Base-by-base conservation (phyloP, 2,113 vertebrate genomes). In the Dolichallabes microphthalmus region DNA sequence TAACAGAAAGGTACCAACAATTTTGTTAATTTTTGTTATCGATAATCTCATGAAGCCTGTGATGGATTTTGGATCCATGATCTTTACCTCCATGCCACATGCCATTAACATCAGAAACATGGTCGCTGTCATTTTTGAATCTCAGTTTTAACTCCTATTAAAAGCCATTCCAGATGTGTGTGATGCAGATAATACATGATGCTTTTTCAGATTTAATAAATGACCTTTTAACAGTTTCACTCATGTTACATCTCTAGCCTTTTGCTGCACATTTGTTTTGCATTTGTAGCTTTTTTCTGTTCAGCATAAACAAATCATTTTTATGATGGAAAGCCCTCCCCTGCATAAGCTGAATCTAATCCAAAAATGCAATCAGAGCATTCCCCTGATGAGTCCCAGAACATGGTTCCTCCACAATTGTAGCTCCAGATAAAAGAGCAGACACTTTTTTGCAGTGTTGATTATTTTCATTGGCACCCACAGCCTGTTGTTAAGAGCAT, bases 261-360 rank as follows among this genome's bases (percentile, higher is more conserved):
- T 80, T 80, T 73, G 25, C 75, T 30, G 10, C 53, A 69, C 75
- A 87, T 73, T 83, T 73, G 66, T 87, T 60, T 27, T 80, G 66
- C 75, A 74, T 55, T 87, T 79, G 69, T 68, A 77, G n/a, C 32
- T 63, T 64, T 74, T 86, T 63, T 52, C 39, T 9, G 30, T 35
- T 64, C 66, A 69, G 60, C 66, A 84, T 82, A 83, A 82, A 87
- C 55, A 87, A 79, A 68, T 87, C 76, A 27, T 57, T 74, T 73
- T 82, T 89, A 86, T 91, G 84, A 92, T 86, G 82, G 69, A 89
- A 85, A 88, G 79, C 85, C 86, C 78, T 64, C 83, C 82, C 71
- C 27, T 73, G 39, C 32, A 52, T 14, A 61, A 53, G 73, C 25
- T 86, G 82, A 85, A n/a, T 73, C 68, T 57, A 58, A 82, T 87